These are phyloP conservation scores for Corapipo altera DNA, from an alignment of 2,113 vertebrate species.

Conservation along the genomic window DNA sequence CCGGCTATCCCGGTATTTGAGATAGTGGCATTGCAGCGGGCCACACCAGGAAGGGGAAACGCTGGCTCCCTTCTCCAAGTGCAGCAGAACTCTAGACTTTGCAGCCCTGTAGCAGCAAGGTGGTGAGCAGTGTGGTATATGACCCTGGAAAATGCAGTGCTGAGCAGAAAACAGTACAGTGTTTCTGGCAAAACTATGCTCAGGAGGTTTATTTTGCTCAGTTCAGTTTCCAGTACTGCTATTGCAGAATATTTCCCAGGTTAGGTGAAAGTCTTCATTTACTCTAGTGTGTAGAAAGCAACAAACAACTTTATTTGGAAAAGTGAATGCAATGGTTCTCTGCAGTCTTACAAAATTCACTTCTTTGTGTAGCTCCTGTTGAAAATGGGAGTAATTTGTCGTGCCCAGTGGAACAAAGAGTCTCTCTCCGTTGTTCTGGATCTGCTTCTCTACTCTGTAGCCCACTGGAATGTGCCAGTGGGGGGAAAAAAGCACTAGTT, in stretches of 20 bases:
- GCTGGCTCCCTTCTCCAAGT: not conserved
- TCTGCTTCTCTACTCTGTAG: not conserved
- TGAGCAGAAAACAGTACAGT: not conserved
- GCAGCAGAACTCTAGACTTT: not conserved
- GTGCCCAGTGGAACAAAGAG: not conserved
- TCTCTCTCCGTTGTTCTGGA: not conserved
- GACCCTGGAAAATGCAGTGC: not conserved
- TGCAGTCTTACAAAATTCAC: not conserved
- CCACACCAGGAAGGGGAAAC: fast-evolving
- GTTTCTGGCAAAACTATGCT: not conserved
- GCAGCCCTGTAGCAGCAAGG: not conserved
- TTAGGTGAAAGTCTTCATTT: not conserved
- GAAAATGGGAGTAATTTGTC: not conserved
- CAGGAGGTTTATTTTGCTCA: not conserved
- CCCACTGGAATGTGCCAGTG: not conserved
- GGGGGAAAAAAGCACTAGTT: not conserved
- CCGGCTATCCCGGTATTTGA: not conserved
- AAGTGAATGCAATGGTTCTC: not conserved
- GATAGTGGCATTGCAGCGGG: not conserved
- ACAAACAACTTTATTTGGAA: not conserved
- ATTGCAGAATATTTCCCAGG: not conserved
- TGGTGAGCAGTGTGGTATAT: not conserved
- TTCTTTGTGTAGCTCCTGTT: not conserved
- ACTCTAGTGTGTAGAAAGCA: not conserved
- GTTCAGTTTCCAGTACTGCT: not conserved